These are phyloP conservation scores for Channa striata DNA, from an alignment of 2,797 vertebrate species.

Conservation along the genomic window DNA sequence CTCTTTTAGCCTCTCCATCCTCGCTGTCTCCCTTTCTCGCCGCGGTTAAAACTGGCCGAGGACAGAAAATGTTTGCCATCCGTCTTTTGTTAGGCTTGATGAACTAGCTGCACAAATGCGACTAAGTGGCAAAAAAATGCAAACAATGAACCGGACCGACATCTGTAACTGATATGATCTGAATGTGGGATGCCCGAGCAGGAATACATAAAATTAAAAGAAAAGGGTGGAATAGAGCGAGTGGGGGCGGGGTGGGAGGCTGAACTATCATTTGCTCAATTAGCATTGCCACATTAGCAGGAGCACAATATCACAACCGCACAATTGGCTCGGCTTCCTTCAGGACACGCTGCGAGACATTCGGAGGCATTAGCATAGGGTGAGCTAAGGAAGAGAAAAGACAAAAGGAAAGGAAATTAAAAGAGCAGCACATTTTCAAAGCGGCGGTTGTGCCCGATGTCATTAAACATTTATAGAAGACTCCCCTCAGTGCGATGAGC, in stretches of 20 bases:
- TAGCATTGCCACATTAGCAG: conserved; percentile 93
- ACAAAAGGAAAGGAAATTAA: conserved; percentile 84
- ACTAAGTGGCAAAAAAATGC: conserved; percentile 68
- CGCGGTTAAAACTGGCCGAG: conserved; percentile 10
- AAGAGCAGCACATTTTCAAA: conserved; percentile 97
- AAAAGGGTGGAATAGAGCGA: conserved; percentile 17
- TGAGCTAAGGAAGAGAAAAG: conserved; percentile 92
- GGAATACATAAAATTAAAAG: conserved; percentile 88
- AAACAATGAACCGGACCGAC: conserved; percentile 82
- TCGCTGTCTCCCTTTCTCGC: neutral
- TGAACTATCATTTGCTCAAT: conserved; percentile 90
- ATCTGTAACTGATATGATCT: conserved; percentile 93
- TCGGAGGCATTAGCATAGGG: conserved; percentile 91
- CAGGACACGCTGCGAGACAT: conserved; percentile 94
- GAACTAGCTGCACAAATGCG: conserved; percentile 89
- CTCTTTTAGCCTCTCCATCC: conserved; percentile 9
- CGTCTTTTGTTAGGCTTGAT: conserved; percentile 88
- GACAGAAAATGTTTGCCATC: conserved; percentile 87
- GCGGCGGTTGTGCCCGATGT: conserved; percentile 91
- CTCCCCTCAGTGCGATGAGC: conserved; percentile 91
- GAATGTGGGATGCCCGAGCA: conserved; percentile 92
- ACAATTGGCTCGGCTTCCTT: conserved; percentile 91
- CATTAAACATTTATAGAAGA: conserved; percentile 99
- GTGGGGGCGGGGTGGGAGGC: conserved; percentile 69
- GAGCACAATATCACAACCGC: conserved; percentile 93